Evolutionary conservation across 2,888 invertebrate species (phyloP).

Genomic region (Melitaea athalia): DNA sequence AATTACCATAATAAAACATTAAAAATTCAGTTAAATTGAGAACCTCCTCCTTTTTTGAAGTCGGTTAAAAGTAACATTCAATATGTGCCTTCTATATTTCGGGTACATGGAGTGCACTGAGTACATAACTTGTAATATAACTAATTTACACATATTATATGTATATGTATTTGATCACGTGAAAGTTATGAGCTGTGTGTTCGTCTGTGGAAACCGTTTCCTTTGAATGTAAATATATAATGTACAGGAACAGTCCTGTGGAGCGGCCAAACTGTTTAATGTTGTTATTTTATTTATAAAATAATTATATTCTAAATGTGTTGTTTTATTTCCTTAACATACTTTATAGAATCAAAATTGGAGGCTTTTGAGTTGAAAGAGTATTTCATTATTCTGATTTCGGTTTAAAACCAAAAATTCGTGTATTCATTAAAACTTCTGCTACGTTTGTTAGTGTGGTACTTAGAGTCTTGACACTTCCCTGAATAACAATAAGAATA

Average conservation of each 20-base stretch:
- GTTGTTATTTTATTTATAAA: conserved; percentile 40
- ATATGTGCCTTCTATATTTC: conserved; percentile 35
- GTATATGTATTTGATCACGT: no score
- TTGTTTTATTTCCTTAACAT: conserved; percentile 18
- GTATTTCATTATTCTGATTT: background rate
- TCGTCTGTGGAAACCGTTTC: conserved; percentile 3
- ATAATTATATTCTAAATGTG: conserved; percentile 26
- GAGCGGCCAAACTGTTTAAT: conserved; percentile 38
- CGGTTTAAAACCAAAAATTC: background rate
- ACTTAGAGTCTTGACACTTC: no score
- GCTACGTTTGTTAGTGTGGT: no score
- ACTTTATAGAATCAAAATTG: background rate
- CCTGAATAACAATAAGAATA: no score
- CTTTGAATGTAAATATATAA: conserved; percentile 9
- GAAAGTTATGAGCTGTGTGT: conserved; percentile 20
- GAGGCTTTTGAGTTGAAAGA: no score
- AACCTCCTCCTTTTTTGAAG: no score
- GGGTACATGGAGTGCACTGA: conserved; percentile 36
- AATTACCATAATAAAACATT: no score
- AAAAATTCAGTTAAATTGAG: no score
- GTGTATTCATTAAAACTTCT: no score
- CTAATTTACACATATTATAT: conserved; percentile 4
- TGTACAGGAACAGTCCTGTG: conserved; percentile 7
- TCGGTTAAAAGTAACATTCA: conserved; percentile 2
- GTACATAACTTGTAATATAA: conserved; percentile 17